Evolutionary conservation across 2,113 vertebrate species (phyloP), one percentile per base, ranked within the genome.

Genomic region (Colossoma macropomum): DNA sequence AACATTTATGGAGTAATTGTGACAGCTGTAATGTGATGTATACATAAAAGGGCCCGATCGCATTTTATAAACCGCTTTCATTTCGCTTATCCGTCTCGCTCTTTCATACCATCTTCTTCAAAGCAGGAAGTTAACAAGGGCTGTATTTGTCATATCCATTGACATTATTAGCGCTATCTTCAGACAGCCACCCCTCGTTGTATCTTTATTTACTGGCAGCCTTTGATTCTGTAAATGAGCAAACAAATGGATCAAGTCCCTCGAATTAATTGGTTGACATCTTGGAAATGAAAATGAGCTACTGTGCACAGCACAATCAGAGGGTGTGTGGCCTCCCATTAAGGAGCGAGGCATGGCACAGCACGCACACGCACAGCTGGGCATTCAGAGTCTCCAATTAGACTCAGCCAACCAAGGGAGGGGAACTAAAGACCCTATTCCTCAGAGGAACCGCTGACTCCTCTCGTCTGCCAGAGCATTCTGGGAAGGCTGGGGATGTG

Each of bases 181-280:
- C 65, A 50, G 72, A 56, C 48, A 10, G 28, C 60, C 75, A 74
- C 65, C 60, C 30, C 69, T 62, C 19, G 75, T 75, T 52, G 41
- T 70, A 69, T 75, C 50, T 70, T 86, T 83, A 75, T 77, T 81
- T 77, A 66, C 69, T 45, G 38, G 30, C 34, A 48, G 89, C 89
- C 87, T 90, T 88, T 92, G 90, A 89, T 92, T 91, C 86, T 88
- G 80, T 87, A 91, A 91, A 91, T 90, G 85, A 79, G 69, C 87
- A 91, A 92, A 93, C 87, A 93, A 91, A 91, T 86, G 38, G 84
- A 86, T 88, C 45, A 16, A 86, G 56, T 77, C 60, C 56, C 69
- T 38, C 11, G 66, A 89, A 90, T 90, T 90, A 87, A 90, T 90
- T 89, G 87, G 77, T 70, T 82, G 81, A 77, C 63, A 75, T 89